These are phyloP conservation scores for Amphiprion clarkii DNA, from an alignment of 2,797 vertebrate species.

Conservation along the genomic window DNA sequence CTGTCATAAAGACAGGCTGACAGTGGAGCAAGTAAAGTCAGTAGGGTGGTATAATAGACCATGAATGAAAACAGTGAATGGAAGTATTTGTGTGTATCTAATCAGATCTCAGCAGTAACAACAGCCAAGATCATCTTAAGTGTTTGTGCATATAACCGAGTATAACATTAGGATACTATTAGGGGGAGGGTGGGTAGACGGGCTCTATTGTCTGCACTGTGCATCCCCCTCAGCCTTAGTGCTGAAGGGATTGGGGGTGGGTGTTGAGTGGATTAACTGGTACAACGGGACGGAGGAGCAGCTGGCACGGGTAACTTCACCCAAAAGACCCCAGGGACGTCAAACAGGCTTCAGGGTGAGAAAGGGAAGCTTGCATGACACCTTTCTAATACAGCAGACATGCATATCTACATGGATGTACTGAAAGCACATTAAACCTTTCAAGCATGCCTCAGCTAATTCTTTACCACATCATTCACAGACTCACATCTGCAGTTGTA, in stretches of 20 bases:
- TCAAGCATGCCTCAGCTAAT: not conserved
- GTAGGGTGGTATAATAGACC: not conserved
- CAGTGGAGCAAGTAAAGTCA: not conserved
- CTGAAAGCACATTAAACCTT: not conserved
- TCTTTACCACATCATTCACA: not conserved
- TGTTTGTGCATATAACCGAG: conserved; percentile 7
- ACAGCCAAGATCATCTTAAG: not conserved
- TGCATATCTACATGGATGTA: not conserved
- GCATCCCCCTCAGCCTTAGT: conserved; percentile 35
- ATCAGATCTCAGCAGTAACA: conserved; percentile 12
- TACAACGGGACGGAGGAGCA: conserved; percentile 58
- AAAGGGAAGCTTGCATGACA: not conserved
- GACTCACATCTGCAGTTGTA: not conserved
- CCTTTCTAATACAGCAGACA: not conserved
- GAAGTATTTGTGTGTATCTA: not conserved
- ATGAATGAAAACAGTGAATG: not conserved
- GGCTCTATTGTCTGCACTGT: conserved; percentile 63
- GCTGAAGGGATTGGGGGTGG: conserved; percentile 49
- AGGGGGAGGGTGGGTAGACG: conserved; percentile 11
- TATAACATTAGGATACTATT: conserved; percentile 7
- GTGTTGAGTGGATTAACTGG: conserved; percentile 64
- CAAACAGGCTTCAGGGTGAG: conserved; percentile 17
- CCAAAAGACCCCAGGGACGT: conserved; percentile 30
- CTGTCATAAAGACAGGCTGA: conserved; percentile 14
- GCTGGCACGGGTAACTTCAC: conserved; percentile 52